These are phyloP conservation scores for Poeciliopsis infans DNA, from an alignment of 2,797 vertebrate genomes.

Conservation along the genomic window DNA sequence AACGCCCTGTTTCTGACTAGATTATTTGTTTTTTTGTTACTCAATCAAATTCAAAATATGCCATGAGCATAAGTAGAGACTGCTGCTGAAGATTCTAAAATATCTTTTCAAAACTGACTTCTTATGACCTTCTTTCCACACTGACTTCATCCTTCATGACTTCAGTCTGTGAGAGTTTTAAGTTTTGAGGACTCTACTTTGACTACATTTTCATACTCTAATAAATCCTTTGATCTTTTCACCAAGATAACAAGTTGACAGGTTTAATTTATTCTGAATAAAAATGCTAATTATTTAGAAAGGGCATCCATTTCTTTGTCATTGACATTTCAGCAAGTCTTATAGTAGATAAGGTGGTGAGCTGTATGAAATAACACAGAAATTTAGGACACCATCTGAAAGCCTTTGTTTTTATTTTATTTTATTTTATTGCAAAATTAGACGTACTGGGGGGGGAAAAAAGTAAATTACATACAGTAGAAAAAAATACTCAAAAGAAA, in stretches of 20 bases:
- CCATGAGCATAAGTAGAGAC: neutral
- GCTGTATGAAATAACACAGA: neutral
- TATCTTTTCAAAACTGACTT: neutral
- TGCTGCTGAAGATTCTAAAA: neutral
- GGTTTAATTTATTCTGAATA: too few relatives aligned
- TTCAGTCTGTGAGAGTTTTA: neutral
- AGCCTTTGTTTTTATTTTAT: too few relatives aligned
- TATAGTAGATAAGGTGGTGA: neutral
- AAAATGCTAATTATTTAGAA: neutral
- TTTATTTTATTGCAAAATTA: too few relatives aligned
- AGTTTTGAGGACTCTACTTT: neutral
- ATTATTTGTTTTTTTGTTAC: neutral
- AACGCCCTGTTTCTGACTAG: neutral
- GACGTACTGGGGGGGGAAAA: too few relatives aligned
- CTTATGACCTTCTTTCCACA: neutral
- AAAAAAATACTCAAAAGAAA: too few relatives aligned
- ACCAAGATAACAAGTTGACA: too few relatives aligned
- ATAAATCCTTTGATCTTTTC: too few relatives aligned
- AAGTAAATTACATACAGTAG: too few relatives aligned
- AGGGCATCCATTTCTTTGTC: neutral
- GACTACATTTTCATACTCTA: neutral
- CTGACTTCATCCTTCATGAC: neutral
- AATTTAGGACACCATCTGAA: neutral
- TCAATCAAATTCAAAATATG: neutral
- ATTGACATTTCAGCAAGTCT: neutral